These are phyloP conservation scores for Melolontha melolontha DNA, from an alignment of 2,888 invertebrate genomes.

Conservation along the genomic window DNA sequence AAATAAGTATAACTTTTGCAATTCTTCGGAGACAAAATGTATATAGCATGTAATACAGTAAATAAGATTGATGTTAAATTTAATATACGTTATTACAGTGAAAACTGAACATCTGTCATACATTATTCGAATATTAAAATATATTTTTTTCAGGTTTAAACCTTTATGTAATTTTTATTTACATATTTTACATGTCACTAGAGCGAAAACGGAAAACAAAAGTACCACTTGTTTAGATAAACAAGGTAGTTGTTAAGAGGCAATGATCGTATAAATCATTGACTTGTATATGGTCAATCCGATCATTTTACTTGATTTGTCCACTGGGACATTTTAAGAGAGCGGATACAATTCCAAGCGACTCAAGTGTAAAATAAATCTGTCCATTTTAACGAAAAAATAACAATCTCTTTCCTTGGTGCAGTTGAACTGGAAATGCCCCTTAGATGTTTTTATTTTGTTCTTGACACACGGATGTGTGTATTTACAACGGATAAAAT, in stretches of 20 bases:
- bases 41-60: too few relatives aligned
- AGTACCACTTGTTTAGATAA: constrained; percentile 29
- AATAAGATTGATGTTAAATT: too few relatives aligned
- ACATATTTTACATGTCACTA: too few relatives aligned
- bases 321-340: constrained; percentile 40
- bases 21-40: too few relatives aligned
- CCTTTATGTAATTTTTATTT: too few relatives aligned
- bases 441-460: neutral
- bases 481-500: too few relatives aligned
- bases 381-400: constrained; percentile 42
- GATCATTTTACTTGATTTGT: constrained; percentile 40
- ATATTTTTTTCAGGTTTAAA: too few relatives aligned
- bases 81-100: too few relatives aligned
- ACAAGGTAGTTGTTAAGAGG: neutral
- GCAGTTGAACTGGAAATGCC: constrained; percentile 23
- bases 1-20: too few relatives aligned
- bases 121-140: too few relatives aligned
- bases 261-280: constrained; percentile 29
- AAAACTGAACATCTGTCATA: too few relatives aligned
- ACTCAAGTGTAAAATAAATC: constrained; percentile 42
- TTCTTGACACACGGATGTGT: neutral
- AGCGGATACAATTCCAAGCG: constrained; percentile 39
- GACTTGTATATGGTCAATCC: constrained; percentile 8
- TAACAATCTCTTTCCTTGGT: constrained; percentile 17
- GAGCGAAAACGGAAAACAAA: too few relatives aligned